Evolutionary conservation across 2,888 invertebrate genomes (phyloP), one percentile per base, ranked within the genome.

Genomic region (Dryobotodes eremita): DNA sequence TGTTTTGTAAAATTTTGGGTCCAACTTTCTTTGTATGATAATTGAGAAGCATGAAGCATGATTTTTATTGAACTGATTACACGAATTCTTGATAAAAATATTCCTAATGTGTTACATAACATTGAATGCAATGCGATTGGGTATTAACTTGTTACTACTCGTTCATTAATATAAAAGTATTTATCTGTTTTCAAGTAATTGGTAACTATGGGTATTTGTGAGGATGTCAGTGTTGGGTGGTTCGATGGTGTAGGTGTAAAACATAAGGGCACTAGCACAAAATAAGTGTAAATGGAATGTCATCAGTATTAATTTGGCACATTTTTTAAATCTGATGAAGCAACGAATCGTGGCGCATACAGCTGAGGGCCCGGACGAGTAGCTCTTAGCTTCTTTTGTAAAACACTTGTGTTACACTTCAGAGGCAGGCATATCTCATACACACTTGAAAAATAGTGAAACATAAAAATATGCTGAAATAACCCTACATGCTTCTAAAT

Each of bases 271-370:
- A 83, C 78, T 83, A 83, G 71, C 78, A 88, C 82, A 86, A 88
- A 86, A 87, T 70, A 83, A 77, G 82, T 86, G 78, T 86, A 83
- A 84, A 89, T 89, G 86, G 77, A 85, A 89, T 86, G 82, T 89
- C 55, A 80, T 85, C 66, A 75, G 77, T 86, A 84, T 89, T 89
- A 86, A 68, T 82, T 88, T 77, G 73, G 81, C 71, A 84, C 74
- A 80, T 81, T 88, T 91, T 90, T 86, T 72, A 75, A 80, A 61
- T 79, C 79, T 80, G 81, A 84, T 83, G 86, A 83, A 89, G 89
- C 84, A 91, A 88, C 91, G 90, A 90, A 90, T 89, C 89, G 87
- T 87, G 86, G 81, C 66, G 69, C 78, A 53, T 31, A 69, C 84
- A 71, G 68, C 79, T 79, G 79, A 79, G 69, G 72, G 82, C 77